Evolutionary conservation across 2,888 invertebrate genomes (phyloP).

Genomic region (Melolontha melolontha): DNA sequence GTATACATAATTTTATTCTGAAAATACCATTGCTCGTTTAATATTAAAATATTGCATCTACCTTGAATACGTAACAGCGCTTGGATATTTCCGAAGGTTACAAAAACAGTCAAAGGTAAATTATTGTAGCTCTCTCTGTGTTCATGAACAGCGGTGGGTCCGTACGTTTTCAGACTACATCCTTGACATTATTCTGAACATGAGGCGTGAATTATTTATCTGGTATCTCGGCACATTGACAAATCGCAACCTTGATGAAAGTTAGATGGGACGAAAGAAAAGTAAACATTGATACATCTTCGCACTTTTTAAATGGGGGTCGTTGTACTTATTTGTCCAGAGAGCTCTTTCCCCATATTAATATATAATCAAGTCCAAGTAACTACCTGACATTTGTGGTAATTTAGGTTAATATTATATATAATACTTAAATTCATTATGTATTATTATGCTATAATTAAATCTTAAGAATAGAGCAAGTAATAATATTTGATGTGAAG

Average conservation of each 20-base stretch:
- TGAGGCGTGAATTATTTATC: conserved; percentile 33
- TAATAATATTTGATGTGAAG: no score
- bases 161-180: conserved; percentile 19
- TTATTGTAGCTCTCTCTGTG: conserved; percentile 17
- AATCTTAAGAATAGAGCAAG: no score
- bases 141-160: conserved; percentile 26
- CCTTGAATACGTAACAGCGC: conserved; percentile 16
- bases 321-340: no score
- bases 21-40: conserved; percentile 8
- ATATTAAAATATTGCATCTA: conserved; percentile 18
- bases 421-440: no score
- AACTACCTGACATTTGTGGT: no score
- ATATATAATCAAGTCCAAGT: no score
- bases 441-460: no score
- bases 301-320: no score
- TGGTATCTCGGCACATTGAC: conserved; percentile 31
- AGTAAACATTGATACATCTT: neutral
- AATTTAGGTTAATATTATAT: no score
- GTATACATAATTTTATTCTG: neutral
- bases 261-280: conserved; percentile 15
- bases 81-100: conserved; percentile 36
- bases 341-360: no score
- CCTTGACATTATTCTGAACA: conserved; percentile 37
- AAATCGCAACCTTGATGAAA: conserved; percentile 35
- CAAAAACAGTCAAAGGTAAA: conserved; percentile 18